Percentiles rank a stretch among this genome's conserved stretches.
Evolutionary conservation across 1,140 invertebrate genomes (phyloP).

Genomic region (Macrocentrus cingulum): DNA sequence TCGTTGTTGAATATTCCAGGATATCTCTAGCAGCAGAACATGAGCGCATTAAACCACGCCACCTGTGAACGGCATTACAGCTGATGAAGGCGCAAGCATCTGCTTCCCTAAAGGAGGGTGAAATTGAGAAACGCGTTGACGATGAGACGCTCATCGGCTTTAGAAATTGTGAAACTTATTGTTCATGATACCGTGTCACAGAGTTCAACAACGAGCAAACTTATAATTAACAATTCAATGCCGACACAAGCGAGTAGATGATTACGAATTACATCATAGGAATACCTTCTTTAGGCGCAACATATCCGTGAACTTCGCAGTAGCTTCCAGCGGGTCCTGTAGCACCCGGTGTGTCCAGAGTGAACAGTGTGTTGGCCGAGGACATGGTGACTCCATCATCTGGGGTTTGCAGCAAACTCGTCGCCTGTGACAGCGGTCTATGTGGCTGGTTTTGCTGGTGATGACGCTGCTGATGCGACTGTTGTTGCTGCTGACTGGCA

Average conservation of each 20-base stretch:
- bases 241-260: background rate
- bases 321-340: conserved; percentile 57
- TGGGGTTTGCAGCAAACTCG: conserved; percentile 41
- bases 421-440: conserved; percentile 37
- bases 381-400: conserved; percentile 49
- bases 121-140: background rate
- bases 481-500: conserved; percentile 43
- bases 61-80: conserved; percentile 2
- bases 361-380: conserved; percentile 59
- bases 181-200: background rate
- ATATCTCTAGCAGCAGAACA: too few relatives aligned
- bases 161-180: conserved; percentile 1
- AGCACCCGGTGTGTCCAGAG: conserved; percentile 58
- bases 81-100: conserved; percentile 9
- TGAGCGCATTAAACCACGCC: conserved; percentile 14
- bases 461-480: conserved; percentile 41
- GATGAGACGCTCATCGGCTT: conserved; percentile 5
- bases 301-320: conserved; percentile 65
- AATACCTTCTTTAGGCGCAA: conserved; percentile 62
- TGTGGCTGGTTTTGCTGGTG: conserved; percentile 42
- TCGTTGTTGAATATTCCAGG: conserved; percentile 11
- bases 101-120: conserved; percentile 12
- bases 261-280: background rate
- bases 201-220: background rate
- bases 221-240: conserved; percentile 10